phyloP scores from a whole-genome alignment of 1,140 invertebrate species.

The Tetragonula clypearis region DNA sequence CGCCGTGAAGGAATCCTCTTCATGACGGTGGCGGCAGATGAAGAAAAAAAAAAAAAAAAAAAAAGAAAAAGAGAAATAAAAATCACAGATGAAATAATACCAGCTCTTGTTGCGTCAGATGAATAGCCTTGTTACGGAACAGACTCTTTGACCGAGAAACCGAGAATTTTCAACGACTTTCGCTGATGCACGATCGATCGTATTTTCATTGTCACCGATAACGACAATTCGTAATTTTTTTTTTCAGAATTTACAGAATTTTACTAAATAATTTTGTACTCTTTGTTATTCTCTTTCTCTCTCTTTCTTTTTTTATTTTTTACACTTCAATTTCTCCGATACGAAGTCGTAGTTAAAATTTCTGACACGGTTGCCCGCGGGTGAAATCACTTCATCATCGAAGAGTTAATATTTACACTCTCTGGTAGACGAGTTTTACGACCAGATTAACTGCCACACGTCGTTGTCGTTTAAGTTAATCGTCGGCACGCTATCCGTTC shows the following conservation, averaged over 20 bases:
- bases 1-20: not conserved
- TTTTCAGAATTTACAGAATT: too few relatives aligned
- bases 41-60: not conserved
- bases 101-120: conserved; percentile 16
- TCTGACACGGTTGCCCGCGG: not conserved
- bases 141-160: not conserved
- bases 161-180: not conserved
- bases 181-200: not conserved
- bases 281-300: too few relatives aligned
- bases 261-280: too few relatives aligned
- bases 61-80: not conserved
- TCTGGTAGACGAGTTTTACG: not conserved
- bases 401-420: not conserved
- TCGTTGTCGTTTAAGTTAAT: not conserved
- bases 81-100: conserved; percentile 37
- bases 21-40: not conserved
- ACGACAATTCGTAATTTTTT: too few relatives aligned
- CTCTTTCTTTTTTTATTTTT: too few relatives aligned
- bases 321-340: too few relatives aligned
- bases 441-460: not conserved
- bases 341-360: too few relatives aligned
- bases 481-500: not conserved
- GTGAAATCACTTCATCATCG: not conserved
- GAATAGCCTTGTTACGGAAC: conserved; percentile 8
- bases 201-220: too few relatives aligned